These are phyloP conservation scores for Chrysoperla carnea DNA, from an alignment of 1,140 invertebrate species.

Conservation along the genomic window DNA sequence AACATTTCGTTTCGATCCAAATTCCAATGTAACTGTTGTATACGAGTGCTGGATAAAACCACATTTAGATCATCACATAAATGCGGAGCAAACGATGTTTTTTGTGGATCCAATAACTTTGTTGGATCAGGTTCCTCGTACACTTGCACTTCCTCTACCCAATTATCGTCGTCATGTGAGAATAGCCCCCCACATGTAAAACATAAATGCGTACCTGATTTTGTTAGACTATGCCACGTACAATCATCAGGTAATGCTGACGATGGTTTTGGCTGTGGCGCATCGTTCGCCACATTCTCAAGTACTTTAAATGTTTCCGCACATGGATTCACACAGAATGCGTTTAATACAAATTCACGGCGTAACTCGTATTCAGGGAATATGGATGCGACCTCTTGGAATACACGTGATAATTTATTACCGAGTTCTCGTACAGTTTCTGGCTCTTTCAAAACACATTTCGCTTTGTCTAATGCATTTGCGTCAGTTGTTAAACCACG, in stretches of 20 bases:
- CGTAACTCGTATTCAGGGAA: conserved; percentile 33
- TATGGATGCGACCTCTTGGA: conserved; percentile 35
- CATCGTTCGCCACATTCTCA: conserved; percentile 12
- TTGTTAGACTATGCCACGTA: no score
- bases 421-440: conserved; percentile 31
- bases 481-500: conserved; percentile 53
- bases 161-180: conserved; percentile 12
- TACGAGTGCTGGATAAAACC: conserved; percentile 37
- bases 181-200: conserved; percentile 22
- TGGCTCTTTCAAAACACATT: conserved; percentile 29
- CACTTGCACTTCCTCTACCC: conserved; percentile 15
- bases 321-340: conserved; percentile 43
- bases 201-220: conserved; percentile 23
- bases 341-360: conserved; percentile 42
- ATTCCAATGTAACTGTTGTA: conserved; percentile 41
- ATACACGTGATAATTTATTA: conserved; percentile 32
- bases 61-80: conserved; percentile 40
- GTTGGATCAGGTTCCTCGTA: conserved; percentile 15
- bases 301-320: conserved; percentile 27
- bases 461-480: conserved; percentile 53
- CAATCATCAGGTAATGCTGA: no score
- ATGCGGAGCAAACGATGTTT: conserved; percentile 32
- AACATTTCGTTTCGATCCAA: conserved; percentile 37
- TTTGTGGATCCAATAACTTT: conserved; percentile 13
- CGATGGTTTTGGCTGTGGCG: no score